These are phyloP conservation scores for Rotaria sp. DNA, from an alignment of 2,888 invertebrate species.

Conservation along the genomic window DNA sequence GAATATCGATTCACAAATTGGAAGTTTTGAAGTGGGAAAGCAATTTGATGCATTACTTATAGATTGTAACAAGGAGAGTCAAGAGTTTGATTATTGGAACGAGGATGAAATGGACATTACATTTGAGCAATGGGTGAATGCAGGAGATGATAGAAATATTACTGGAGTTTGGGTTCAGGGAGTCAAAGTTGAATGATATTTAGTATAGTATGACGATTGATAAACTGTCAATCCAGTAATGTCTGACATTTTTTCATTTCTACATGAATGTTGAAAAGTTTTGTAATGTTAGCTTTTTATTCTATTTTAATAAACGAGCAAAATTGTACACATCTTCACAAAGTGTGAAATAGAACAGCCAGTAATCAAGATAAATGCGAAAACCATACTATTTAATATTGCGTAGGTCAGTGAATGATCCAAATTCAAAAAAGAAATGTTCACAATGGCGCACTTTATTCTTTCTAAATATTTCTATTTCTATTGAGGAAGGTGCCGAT, in stretches of 20 bases:
- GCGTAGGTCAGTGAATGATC: no score
- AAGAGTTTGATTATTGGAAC: constrained; percentile 46
- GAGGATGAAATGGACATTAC: constrained; percentile 45
- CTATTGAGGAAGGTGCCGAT: no score
- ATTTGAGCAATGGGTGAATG: constrained; percentile 47
- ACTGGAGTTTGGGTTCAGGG: constrained; percentile 64
- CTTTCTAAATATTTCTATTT: no score
- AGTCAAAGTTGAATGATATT: not conserved
- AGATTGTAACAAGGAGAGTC: constrained; percentile 60
- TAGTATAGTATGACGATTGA: not conserved
- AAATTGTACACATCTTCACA: not conserved
- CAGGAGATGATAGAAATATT: constrained; percentile 76
- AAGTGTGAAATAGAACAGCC: no score
- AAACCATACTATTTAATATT: no score
- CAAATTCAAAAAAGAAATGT: no score
- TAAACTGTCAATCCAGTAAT: not conserved
- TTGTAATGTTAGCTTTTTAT: not conserved
- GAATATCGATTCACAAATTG: constrained; percentile 66
- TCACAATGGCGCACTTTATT: no score
- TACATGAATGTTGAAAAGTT: not conserved
- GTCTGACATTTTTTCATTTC: not conserved
- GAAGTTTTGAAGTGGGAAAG: constrained; percentile 73
- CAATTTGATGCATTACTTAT: constrained; percentile 78
- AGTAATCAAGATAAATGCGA: no score
- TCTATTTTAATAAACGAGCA: not conserved